Base-by-base conservation (phyloP, 2,797 vertebrate genomes). In the Microtus obscurus region DNA sequence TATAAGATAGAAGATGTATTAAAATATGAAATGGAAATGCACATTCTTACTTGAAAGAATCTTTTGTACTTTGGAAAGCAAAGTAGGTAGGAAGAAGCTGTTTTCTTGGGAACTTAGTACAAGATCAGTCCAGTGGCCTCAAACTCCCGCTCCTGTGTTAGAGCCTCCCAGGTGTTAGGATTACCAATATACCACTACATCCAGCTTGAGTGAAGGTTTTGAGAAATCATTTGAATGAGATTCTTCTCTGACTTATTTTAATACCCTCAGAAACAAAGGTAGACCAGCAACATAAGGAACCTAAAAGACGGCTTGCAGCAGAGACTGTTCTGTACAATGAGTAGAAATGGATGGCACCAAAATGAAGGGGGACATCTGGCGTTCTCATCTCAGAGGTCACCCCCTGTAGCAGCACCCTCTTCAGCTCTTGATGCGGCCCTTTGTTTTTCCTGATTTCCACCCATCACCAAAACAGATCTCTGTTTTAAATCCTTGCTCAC, bases 391-490 rank as follows among this genome's bases (percentile, higher is more conserved):
- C 61, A 76, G 56, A 91, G 45, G 14, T 78, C 45, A 74, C 59
- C 61, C 48, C 45, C 67, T 34, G 29, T 37, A 92, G 4, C 25
- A 7, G 19, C 1, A 10, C 86, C 5, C 37, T n/a, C 65, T 5
- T 86, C 76, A 31, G 9, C 7, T 77, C 16, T 23, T 31, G 11
- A 40, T 80, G 12, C 23, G 17, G 12, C 78, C 45, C 12, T 37
- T 89, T 90, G 34, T 23, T n/a, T 95, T 96, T 74, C n/a, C 67
- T 69, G 11, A 13, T 74, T 98, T 94, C 67, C 94, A 94, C 80
- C 3, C 63, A 93, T 92, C 82, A 92, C 6, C 56, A 23, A 59
- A 59, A 31, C 61, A 96, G 92, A 81, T 23, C 11, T 95, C 77
- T 93, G 16, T 25, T n/a, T 94, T 92, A 14, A 83, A 95, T 31